phyloP scores from a whole-genome alignment of 2,113 vertebrate species.

The Monopterus albus region DNA sequence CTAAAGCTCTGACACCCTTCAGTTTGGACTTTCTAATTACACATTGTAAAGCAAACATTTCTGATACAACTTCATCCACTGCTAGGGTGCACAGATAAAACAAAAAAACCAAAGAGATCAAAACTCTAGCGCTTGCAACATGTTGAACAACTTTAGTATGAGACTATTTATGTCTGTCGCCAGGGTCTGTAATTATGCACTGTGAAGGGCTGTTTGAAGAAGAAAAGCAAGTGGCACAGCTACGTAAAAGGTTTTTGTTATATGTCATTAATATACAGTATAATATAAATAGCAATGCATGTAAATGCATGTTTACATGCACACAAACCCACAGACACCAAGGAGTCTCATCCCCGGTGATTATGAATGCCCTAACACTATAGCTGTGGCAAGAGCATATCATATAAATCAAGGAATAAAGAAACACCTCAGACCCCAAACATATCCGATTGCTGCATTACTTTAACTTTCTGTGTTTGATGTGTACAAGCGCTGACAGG shows the following conservation, averaged over 20 bases:
- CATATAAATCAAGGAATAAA: constrained; percentile 49
- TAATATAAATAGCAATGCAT: not conserved
- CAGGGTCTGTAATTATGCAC: too few relatives aligned
- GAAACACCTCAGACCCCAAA: constrained; percentile 38
- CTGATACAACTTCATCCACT: too few relatives aligned
- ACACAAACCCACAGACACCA: constrained; percentile 15
- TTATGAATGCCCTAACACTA: constrained; percentile 12
- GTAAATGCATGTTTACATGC: constrained; percentile 15
- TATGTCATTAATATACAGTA: constrained; percentile 49
- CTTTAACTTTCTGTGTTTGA: constrained; percentile 61
- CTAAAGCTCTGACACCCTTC: not conserved
- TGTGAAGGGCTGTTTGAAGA: constrained; percentile 13
- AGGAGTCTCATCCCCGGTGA: constrained; percentile 22
- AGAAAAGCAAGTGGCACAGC: constrained; percentile 59
- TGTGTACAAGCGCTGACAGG: constrained; percentile 45
- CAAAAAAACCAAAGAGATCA: too few relatives aligned
- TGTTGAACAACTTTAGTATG: too few relatives aligned
- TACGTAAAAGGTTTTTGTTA: constrained; percentile 39
- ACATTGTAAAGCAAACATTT: too few relatives aligned
- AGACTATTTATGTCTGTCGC: too few relatives aligned
- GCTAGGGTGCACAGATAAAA: too few relatives aligned
- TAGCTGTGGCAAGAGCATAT: constrained; percentile 30
- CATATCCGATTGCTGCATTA: constrained; percentile 21
- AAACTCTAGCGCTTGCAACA: too few relatives aligned
- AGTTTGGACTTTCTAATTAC: not conserved